Evolutionary conservation across 2,797 vertebrate species (phyloP).

Genomic region (Erethizon dorsatum): DNA sequence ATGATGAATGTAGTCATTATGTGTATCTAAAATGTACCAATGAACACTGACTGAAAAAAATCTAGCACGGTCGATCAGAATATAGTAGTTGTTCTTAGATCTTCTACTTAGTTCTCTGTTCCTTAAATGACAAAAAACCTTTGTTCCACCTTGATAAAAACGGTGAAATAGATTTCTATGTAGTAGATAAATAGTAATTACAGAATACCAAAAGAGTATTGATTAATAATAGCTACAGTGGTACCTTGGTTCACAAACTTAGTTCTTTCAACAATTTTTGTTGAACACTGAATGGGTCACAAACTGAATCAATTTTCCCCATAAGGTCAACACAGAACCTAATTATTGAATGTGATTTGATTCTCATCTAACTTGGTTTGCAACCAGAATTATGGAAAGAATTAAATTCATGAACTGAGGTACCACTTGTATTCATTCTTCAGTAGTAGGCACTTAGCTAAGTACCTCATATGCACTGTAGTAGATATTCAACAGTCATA

Average conservation of each 20-base stretch:
- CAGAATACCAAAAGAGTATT: neutral
- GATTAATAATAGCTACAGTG: neutral
- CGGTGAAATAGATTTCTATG: neutral
- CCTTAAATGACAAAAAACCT: slow-evolving; percentile 6
- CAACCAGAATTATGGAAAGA: neutral
- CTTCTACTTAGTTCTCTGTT: neutral
- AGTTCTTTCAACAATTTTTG: neutral
- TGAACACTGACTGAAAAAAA: neutral
- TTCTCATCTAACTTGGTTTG: neutral
- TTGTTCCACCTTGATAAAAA: neutral
- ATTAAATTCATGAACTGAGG: neutral
- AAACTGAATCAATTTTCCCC: neutral
- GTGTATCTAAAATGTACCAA: neutral
- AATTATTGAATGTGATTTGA: neutral
- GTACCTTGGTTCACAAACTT: neutral
- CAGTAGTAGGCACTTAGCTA: neutral
- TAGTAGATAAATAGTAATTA: slow-evolving; percentile 13
- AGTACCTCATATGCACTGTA: neutral
- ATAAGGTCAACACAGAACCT: neutral
- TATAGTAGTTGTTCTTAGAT: neutral
- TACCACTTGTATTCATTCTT: neutral
- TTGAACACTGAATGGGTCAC: neutral
- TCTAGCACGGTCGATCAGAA: neutral
- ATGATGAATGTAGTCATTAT: neutral
- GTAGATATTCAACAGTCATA: neutral